Percentiles rank a stretch among this genome's conserved stretches.
phyloP scores from a whole-genome alignment of 2,888 invertebrate species.

The Heliconius aoede region DNA sequence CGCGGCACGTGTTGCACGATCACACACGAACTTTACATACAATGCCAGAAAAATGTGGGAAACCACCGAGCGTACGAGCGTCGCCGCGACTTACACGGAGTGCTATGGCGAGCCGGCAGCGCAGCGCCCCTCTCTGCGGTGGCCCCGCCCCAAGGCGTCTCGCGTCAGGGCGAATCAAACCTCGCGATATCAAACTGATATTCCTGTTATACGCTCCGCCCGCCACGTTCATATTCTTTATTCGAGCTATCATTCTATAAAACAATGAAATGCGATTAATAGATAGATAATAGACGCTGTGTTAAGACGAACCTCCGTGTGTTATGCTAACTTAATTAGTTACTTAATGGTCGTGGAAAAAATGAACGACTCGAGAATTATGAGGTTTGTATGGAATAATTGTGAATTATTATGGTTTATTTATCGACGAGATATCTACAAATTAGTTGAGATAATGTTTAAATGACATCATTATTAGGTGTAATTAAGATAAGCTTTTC shows the following conservation, averaged over 20 bases:
- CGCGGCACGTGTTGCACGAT: constrained; percentile 63
- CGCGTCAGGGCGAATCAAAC: constrained; percentile 79
- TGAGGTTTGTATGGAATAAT: background rate
- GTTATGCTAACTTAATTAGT: constrained; percentile 26
- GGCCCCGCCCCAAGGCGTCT: constrained; percentile 79
- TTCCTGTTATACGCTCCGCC: constrained; percentile 77
- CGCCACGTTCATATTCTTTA: constrained; percentile 77
- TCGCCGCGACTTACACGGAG: constrained; percentile 65
- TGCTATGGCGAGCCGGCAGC: constrained; percentile 64
- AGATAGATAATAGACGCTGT: constrained; percentile 28
- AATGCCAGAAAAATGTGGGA: constrained; percentile 50
- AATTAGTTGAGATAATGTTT: constrained; percentile 4
- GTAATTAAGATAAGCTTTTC: constrained; percentile 18
- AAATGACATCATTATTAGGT: constrained; percentile 13
- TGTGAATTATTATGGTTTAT: background rate
- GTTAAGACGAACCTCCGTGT: constrained; percentile 16
- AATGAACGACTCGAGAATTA: constrained; percentile 2
- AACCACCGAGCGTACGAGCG: constrained; percentile 58
- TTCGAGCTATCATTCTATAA: constrained; percentile 79
- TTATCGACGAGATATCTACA: background rate
- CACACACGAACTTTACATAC: constrained; percentile 70
- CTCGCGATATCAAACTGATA: constrained; percentile 80
- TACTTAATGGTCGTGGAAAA: constrained; percentile 22
- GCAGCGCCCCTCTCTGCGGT: constrained; percentile 62
- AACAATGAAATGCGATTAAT: constrained; percentile 61